Evolutionary conservation across 1,140 invertebrate genomes (phyloP).

Genomic region (Vanessa tameamea): DNA sequence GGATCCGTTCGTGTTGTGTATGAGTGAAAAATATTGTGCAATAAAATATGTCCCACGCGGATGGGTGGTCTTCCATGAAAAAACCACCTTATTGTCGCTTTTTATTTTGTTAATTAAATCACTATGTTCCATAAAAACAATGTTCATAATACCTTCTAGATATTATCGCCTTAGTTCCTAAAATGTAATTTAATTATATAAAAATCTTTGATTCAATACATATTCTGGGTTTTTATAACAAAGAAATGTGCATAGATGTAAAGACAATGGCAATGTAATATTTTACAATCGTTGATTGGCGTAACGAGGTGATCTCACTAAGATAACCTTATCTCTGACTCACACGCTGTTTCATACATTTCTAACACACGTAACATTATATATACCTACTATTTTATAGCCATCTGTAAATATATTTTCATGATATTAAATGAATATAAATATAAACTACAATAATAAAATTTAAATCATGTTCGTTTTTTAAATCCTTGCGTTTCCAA

Average conservation of each 20-base stretch:
- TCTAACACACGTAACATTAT: neutral
- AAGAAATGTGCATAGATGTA: conserved; percentile 18
- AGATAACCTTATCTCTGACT: conserved; percentile 66
- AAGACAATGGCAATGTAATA: conserved; percentile 35
- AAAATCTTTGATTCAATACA: neutral
- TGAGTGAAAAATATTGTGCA: too few relatives aligned
- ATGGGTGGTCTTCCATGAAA: too few relatives aligned
- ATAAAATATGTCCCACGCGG: too few relatives aligned
- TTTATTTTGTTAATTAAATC: too few relatives aligned
- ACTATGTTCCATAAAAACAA: too few relatives aligned
- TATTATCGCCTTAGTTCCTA: too few relatives aligned
- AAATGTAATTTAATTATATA: too few relatives aligned
- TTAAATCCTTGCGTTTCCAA: too few relatives aligned
- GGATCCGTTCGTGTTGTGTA: too few relatives aligned
- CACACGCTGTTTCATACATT: conserved; percentile 49
- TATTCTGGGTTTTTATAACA: neutral
- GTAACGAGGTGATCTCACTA: conserved; percentile 58
- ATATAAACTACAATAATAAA: neutral
- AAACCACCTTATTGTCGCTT: too few relatives aligned
- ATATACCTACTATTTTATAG: neutral
- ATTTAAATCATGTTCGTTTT: too few relatives aligned
- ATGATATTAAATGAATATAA: neutral
- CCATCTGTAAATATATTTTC: conserved; percentile 1
- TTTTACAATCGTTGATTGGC: conserved; percentile 16
- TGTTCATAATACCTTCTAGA: too few relatives aligned